Evolutionary conservation across 1,140 invertebrate species (phyloP).

Genomic region (Drosophila rufa): DNA sequence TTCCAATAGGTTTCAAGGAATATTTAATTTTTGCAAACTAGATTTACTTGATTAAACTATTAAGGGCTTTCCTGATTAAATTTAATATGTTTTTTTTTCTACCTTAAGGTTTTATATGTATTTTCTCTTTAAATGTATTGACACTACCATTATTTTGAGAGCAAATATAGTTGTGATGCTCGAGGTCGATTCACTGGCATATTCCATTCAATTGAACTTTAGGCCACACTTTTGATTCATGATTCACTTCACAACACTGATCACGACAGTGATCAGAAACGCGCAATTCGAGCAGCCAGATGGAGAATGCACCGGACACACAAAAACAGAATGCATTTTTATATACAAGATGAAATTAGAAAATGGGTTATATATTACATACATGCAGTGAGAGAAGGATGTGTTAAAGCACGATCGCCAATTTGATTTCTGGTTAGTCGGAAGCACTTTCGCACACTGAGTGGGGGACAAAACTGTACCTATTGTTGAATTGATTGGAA

Average conservation of each 20-base stretch:
- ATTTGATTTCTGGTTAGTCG: conserved; percentile 27
- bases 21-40: too few relatives aligned
- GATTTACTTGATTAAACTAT: too few relatives aligned
- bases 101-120: neutral
- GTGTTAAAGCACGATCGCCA: conserved; percentile 28
- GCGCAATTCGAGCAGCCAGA: conserved; percentile 19
- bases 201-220: conserved; percentile 84
- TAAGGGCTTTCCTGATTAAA: neutral
- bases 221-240: conserved; percentile 55
- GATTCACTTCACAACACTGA: conserved; percentile 64
- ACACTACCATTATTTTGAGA: conserved; percentile 19
- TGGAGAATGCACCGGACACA: conserved; percentile 16
- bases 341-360: conserved; percentile 23
- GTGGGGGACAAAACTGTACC: conserved; percentile 77
- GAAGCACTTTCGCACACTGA: conserved; percentile 45
- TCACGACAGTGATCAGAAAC: conserved; percentile 22
- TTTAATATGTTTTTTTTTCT: neutral
- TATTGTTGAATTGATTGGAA: conserved; percentile 85
- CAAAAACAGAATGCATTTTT: conserved; percentile 9
- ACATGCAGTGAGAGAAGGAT: conserved; percentile 10
- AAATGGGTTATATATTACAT: conserved; percentile 32
- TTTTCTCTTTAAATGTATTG: too few relatives aligned
- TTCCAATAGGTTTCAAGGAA: too few relatives aligned
- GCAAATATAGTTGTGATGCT: neutral
- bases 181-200: conserved; percentile 46